Evolutionary conservation across 2,113 vertebrate genomes (phyloP).

Genomic region (Chroicocephalus ridibundus): DNA sequence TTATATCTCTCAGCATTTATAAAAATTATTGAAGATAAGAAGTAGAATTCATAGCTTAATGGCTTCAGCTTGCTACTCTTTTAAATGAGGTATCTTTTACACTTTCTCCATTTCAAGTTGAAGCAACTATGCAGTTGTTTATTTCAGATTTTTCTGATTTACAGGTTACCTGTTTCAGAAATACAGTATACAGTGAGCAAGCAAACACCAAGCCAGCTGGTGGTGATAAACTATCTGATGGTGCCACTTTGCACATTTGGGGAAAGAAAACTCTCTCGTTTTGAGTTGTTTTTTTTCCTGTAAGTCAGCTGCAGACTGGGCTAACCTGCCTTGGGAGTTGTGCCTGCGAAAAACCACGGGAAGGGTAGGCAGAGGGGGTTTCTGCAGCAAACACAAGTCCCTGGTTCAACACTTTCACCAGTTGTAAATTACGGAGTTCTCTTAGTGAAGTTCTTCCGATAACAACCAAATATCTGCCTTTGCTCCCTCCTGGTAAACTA

Average conservation of each 20-base stretch:
- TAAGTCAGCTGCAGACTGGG: background rate
- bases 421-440: fast-evolving
- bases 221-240: background rate
- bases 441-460: background rate
- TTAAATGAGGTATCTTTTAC: background rate
- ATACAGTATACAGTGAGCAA: background rate
- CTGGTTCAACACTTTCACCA: background rate
- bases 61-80: background rate
- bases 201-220: background rate
- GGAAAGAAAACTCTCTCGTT: background rate
- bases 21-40: background rate
- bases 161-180: background rate
- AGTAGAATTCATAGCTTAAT: background rate
- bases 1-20: background rate
- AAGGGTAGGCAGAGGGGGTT: background rate
- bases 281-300: background rate
- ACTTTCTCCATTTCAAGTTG: background rate
- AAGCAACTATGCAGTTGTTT: background rate
- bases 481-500: background rate
- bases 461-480: background rate
- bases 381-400: background rate
- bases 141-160: background rate
- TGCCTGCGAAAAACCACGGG: background rate
- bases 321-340: background rate
- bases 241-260: background rate